phyloP scores from a whole-genome alignment of 2,797 vertebrate species.

The Columba guinea region DNA sequence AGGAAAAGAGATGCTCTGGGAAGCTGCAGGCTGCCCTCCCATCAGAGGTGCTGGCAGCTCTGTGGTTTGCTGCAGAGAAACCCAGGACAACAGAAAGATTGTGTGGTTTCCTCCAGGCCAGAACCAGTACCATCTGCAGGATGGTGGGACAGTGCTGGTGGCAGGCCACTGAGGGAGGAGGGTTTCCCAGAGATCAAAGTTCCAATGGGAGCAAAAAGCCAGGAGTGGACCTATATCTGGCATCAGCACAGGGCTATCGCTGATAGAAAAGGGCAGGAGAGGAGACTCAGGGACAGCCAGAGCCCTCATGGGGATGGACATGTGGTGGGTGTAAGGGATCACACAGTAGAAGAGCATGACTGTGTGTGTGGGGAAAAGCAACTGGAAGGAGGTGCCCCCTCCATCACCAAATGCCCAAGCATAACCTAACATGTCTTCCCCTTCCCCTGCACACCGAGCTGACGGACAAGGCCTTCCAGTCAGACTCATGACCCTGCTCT shows the following conservation, averaged over 20 bases:
- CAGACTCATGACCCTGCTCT: background rate
- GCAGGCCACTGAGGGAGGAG: background rate
- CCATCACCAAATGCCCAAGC: background rate
- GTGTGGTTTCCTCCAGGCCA: background rate
- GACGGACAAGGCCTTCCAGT: background rate
- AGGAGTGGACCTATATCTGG: background rate
- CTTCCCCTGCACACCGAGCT: background rate
- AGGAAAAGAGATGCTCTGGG: background rate
- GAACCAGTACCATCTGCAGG: background rate
- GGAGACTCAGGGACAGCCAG: background rate
- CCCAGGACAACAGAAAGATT: background rate
- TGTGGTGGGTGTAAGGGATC: background rate
- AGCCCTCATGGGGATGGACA: background rate
- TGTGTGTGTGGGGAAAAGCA: fast-evolving
- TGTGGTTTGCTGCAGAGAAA: background rate
- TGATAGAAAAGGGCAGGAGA: background rate
- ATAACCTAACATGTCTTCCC: background rate
- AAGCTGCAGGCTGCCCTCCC: background rate
- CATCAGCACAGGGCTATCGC: background rate
- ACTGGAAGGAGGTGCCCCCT: background rate
- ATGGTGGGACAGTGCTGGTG: background rate
- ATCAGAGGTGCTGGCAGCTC: background rate
- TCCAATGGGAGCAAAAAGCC: fast-evolving
- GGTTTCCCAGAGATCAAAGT: background rate
- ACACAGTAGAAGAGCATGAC: background rate